Evolutionary conservation across 2,113 vertebrate species (phyloP).

Genomic region (Chionomys nivalis): DNA sequence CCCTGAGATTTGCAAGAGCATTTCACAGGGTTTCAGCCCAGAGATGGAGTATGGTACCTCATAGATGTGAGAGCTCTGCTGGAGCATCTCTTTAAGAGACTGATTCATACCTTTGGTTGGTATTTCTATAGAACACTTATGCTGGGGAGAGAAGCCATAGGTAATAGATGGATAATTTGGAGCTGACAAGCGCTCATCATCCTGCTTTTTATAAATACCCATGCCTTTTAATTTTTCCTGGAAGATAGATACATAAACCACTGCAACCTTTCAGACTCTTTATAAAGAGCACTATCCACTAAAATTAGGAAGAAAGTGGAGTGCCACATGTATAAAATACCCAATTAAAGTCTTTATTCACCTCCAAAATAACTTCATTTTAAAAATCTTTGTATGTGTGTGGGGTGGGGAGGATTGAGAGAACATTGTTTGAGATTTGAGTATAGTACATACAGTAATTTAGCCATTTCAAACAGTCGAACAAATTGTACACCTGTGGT

Average conservation of each 20-base stretch:
- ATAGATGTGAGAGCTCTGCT: conserved; percentile 32
- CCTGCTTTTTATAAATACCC: conserved; percentile 73
- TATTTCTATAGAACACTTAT: conserved; percentile 59
- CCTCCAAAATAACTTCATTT: conserved; percentile 46
- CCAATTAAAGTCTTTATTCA: conserved; percentile 73
- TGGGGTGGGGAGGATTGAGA: not conserved
- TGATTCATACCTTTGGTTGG: conserved; percentile 72
- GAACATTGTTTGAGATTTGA: conserved; percentile 35
- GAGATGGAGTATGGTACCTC: not conserved
- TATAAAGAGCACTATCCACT: conserved; percentile 45
- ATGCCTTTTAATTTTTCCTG: conserved; percentile 72
- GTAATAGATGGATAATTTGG: conserved; percentile 70
- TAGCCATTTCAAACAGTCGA: conserved; percentile 72
- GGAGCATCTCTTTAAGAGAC: conserved; percentile 47
- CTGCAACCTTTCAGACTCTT: conserved; percentile 60
- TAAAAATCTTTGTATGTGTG: conserved; percentile 54
- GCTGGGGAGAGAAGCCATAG: conserved; percentile 58
- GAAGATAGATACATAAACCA: conserved; percentile 61
- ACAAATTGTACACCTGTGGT: conserved; percentile 55
- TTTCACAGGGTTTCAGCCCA: conserved; percentile 15
- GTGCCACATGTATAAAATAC: conserved; percentile 62
- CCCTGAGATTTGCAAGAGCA: not conserved
- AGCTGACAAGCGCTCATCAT: conserved; percentile 76
- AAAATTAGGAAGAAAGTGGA: conserved; percentile 62
- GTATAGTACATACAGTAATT: conserved; percentile 58